Evolutionary conservation across 2,797 vertebrate genomes (phyloP).

Genomic region (Rhinella marina): DNA sequence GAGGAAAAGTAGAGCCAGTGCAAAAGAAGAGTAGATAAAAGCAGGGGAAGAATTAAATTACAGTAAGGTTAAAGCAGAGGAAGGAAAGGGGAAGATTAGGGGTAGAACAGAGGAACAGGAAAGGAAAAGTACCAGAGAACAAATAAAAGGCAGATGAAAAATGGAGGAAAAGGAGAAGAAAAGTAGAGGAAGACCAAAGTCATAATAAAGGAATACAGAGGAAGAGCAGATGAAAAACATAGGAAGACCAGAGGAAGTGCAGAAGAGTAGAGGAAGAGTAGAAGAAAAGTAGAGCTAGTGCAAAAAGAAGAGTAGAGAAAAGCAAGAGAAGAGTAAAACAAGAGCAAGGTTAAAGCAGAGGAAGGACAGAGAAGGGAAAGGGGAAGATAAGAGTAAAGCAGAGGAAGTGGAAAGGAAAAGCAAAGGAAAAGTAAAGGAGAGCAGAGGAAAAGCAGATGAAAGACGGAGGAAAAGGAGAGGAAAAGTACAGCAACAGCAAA

Average conservation of each 20-base stretch:
- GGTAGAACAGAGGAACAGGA: neutral
- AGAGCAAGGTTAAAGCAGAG: neutral
- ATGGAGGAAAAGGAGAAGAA: neutral
- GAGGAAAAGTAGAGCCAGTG: neutral
- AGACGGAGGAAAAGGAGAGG: neutral
- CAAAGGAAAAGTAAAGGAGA: neutral
- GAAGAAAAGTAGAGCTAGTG: neutral
- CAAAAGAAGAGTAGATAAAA: neutral
- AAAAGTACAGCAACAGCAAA: neutral
- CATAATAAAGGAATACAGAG: neutral
- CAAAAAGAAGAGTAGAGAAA: neutral
- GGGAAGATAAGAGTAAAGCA: neutral
- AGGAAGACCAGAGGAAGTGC: neutral
- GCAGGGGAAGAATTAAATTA: neutral
- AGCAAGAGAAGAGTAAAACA: neutral
- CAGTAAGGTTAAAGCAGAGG: neutral
- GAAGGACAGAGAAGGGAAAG: neutral
- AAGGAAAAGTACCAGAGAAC: neutral
- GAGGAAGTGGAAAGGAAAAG: neutral
- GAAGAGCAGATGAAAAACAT: neutral
- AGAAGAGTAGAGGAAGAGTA: neutral
- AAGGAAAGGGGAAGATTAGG: neutral
- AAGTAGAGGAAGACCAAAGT: neutral
- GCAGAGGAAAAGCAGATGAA: neutral
- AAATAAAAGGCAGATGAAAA: neutral